Percentiles rank a stretch among this genome's conserved stretches.
These are phyloP conservation scores for Artemisiospiza belli DNA, from an alignment of 2,113 vertebrate genomes.

Conservation along the genomic window DNA sequence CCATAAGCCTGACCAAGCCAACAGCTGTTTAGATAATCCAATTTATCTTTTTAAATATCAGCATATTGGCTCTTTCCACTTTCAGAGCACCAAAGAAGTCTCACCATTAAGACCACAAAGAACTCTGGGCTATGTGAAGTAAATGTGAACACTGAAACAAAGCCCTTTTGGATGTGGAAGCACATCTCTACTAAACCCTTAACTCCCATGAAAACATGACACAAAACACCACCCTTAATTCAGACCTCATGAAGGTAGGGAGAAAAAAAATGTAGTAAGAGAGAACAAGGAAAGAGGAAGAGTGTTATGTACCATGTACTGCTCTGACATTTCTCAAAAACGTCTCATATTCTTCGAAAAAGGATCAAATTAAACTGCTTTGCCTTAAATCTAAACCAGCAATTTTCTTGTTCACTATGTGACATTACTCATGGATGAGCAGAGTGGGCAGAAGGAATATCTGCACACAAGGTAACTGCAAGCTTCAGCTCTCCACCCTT, in stretches of 20 bases:
- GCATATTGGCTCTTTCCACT: background rate
- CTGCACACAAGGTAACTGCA: background rate
- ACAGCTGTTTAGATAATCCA: background rate
- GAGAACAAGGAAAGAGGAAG: background rate
- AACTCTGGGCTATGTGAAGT: background rate
- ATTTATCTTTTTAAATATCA: background rate
- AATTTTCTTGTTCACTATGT: background rate
- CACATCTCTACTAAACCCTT: background rate
- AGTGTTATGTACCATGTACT: background rate
- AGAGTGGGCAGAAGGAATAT: background rate
- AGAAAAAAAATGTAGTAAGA: fast-evolving
- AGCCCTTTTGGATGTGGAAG: background rate
- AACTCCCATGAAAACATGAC: background rate
- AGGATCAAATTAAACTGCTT: background rate
- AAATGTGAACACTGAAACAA: background rate
- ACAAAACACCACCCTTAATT: background rate
- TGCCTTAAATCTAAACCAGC: background rate
- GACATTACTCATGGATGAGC: background rate
- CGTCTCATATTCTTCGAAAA: background rate
- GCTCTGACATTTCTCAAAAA: background rate
- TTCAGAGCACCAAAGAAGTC: background rate
- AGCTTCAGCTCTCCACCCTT: background rate
- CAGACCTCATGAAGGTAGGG: background rate
- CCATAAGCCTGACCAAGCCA: background rate
- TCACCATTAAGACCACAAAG: background rate